Evolutionary conservation across 2,113 vertebrate genomes (phyloP).

Genomic region (Scartelaos histophorus): DNA sequence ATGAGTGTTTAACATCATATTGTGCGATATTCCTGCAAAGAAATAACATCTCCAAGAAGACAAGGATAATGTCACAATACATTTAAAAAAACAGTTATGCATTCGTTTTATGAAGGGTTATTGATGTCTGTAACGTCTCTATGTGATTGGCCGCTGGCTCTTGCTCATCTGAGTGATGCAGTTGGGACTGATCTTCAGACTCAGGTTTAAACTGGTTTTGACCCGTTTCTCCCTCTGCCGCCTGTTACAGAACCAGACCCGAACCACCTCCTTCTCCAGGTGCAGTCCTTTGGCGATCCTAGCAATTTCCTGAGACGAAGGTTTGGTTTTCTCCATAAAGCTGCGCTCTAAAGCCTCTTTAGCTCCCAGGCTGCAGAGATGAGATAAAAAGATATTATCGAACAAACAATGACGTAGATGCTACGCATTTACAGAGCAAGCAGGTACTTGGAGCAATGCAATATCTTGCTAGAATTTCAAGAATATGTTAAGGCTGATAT

Average conservation of each 20-base stretch:
- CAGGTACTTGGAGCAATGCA: neutral
- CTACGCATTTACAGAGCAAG: neutral
- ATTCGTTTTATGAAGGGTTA: neutral
- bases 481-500: no score
- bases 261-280: slow-evolving; percentile 96
- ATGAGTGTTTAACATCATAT: no score
- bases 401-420: neutral
- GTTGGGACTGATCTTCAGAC: slow-evolving; percentile 85
- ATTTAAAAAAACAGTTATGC: neutral
- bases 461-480: neutral
- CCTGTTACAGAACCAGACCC: slow-evolving; percentile 99
- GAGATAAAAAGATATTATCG: slow-evolving; percentile 9
- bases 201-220: slow-evolving; percentile 95
- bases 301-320: slow-evolving; percentile 95
- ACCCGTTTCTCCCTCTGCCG: slow-evolving; percentile 96
- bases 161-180: slow-evolving; percentile 77
- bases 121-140: neutral
- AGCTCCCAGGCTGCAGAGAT: slow-evolving; percentile 84
- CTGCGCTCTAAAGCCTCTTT: slow-evolving; percentile 94
- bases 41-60: no score
- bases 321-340: slow-evolving; percentile 94
- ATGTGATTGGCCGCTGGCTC: slow-evolving; percentile 46
- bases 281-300: slow-evolving; percentile 93
- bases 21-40: no score
- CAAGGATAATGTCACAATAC: no score